Evolutionary conservation across 2,797 vertebrate genomes (phyloP).

Genomic region (Nothura maculosa): DNA sequence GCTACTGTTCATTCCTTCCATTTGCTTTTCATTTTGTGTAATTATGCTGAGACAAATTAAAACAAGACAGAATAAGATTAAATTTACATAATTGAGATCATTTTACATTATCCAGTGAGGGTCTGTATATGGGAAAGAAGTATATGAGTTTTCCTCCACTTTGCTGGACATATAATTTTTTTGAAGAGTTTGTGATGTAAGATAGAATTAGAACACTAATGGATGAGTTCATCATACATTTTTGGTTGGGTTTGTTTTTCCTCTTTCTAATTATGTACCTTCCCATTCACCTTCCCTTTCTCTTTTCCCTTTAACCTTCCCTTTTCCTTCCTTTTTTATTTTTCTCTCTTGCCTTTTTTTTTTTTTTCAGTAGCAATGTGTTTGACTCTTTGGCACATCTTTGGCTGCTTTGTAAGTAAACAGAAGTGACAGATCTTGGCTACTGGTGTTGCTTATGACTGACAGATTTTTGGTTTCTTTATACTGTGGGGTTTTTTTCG

Average conservation of each 20-base stretch:
- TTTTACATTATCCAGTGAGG: neutral
- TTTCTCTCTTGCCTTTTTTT: neutral
- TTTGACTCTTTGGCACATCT: neutral
- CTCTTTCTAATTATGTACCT: neutral
- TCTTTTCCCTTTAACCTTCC: too few relatives aligned
- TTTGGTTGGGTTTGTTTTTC: neutral
- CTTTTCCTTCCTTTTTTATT: too few relatives aligned
- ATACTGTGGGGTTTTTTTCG: neutral
- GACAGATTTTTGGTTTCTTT: neutral
- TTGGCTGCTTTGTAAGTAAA: neutral
- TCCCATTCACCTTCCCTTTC: too few relatives aligned
- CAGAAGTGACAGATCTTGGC: neutral
- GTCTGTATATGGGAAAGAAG: neutral
- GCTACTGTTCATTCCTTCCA: neutral
- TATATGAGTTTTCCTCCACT: neutral
- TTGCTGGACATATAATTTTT: neutral
- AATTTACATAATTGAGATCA: neutral
- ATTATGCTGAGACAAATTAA: neutral
- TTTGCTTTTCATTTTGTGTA: neutral
- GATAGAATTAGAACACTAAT: neutral
- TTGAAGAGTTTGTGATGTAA: neutral
- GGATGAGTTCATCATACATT: neutral
- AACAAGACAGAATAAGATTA: neutral
- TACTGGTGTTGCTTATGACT: neutral
- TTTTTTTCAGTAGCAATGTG: neutral